Conservation (phyloP, 2,113 vertebrate species). For the Dascyllus trimaculatus region DNA sequence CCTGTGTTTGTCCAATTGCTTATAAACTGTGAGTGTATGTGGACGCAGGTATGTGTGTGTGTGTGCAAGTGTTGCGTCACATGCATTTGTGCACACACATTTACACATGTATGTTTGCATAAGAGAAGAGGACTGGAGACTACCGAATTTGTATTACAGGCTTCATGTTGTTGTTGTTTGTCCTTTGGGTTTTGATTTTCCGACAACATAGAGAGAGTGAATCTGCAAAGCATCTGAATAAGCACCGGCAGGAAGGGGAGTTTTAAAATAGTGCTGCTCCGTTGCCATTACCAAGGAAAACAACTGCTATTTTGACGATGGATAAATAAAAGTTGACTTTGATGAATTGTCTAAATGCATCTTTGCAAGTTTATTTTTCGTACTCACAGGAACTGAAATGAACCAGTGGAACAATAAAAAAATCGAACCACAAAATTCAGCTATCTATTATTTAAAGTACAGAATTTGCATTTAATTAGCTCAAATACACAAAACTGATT, state of each 20-base stretch:
- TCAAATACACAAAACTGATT: background rate
- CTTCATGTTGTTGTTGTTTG: background rate
- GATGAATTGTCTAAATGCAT: no score
- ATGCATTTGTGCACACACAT: background rate
- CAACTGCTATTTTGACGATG: no score
- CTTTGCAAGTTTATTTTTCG: no score
- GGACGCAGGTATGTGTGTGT: background rate
- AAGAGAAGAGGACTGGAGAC: background rate
- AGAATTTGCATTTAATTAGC: background rate
- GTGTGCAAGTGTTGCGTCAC: background rate
- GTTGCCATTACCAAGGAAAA: no score
- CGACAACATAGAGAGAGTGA: background rate
- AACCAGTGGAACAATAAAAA: no score
- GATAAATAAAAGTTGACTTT: no score
- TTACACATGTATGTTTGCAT: background rate
- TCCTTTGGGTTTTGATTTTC: background rate
- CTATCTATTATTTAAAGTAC: background rate
- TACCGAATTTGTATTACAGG: background rate
- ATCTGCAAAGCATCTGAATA: no score
- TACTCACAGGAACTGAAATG: no score
- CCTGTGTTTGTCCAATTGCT: background rate
- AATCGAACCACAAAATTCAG: background rate
- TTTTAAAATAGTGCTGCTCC: no score
- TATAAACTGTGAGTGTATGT: conserved; percentile 1
- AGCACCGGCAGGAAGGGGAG: no score